These are phyloP conservation scores for Apistogramma diplotaenia DNA, from an alignment of 2,113 vertebrate genomes.

Conservation along the genomic window DNA sequence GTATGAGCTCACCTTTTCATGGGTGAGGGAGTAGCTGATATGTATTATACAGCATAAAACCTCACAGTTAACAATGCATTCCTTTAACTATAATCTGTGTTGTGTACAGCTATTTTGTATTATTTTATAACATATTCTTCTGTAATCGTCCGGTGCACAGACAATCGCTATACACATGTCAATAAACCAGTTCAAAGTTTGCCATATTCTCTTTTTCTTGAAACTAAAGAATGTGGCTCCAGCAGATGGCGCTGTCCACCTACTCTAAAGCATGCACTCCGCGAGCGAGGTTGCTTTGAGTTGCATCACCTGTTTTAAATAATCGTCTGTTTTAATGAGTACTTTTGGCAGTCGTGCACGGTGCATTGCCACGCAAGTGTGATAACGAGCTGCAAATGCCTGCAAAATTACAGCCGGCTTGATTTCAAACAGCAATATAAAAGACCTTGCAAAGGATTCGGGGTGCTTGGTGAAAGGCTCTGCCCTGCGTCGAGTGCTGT, in stretches of 20 bases:
- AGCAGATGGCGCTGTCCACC: constrained; percentile 53
- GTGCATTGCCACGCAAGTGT: constrained; percentile 41
- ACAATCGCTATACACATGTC: constrained; percentile 79
- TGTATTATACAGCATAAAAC: constrained; percentile 52
- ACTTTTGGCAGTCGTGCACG: constrained; percentile 40
- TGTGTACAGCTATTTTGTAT: constrained; percentile 65
- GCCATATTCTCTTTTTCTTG: not conserved
- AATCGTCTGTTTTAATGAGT: constrained; percentile 47
- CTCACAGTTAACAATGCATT: constrained; percentile 65
- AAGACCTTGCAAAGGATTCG: constrained; percentile 21
- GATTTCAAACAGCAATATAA: constrained; percentile 31
- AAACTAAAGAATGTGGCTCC: not conserved
- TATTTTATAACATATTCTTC: constrained; percentile 69
- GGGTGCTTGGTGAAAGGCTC: constrained; percentile 20
- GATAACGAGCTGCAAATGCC: constrained; percentile 42
- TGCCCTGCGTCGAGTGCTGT: constrained; percentile 11
- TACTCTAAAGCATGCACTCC: not conserved
- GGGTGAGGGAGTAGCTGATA: constrained; percentile 46
- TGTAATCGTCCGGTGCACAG: constrained; percentile 77
- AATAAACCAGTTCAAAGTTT: constrained; percentile 74
- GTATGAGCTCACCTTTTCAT: constrained; percentile 25
- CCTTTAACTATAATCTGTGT: constrained; percentile 53
- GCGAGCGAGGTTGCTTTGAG: constrained; percentile 27
- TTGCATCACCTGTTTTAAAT: constrained; percentile 70
- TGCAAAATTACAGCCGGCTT: constrained; percentile 15